Evolutionary conservation across 2,797 vertebrate species (phyloP), one percentile per base, ranked within the genome.

Genomic region (Falco biarmicus): DNA sequence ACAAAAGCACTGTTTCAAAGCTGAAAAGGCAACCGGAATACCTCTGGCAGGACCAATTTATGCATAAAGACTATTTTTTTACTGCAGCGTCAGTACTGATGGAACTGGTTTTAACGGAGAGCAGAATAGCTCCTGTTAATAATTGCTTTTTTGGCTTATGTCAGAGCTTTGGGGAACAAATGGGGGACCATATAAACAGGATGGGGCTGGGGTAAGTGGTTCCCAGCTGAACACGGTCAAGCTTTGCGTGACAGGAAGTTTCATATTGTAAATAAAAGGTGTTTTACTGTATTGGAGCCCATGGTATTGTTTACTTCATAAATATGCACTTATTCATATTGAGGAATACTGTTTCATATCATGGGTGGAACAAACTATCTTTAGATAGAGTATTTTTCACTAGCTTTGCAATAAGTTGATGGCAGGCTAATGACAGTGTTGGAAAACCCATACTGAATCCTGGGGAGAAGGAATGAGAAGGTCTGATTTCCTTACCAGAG

Each of bases 401-500:
- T 53, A 48, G 59, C 5, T 75, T 54, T 68, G 57, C 25, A 54
- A 57, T n/a, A 54, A 54, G 22, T 66, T 28, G 43, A 39, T 48
- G 63, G 80, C 80, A 93, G 61, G 70, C 83, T 89, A 57, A 39
- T 81, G 59, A 4, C 34, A 47, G 29, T 0, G 0, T n/a, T 92
- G 93, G 89, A 90, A 96, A 79, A 57, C 10, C 34, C 13, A 2
- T 77, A 26, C 45, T 31, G n/a, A 50, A 60, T 75, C 65, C 57
- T 43, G 48, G n/a, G 69, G 50, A 85, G 90, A 86, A 95, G 82
- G 79, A 93, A 84, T 84, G 76, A 37, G 84, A 5, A 51, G 65
- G 47, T 74, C 89, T 96, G 87, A 93, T 96, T 57, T 96, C 84
- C 87, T 94, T 74, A 91, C 50, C 85, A 91, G 92, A 95, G 94